Percentiles rank a stretch among this genome's conserved stretches.
Conservation (phyloP, 1,140 invertebrate genomes). For the Drosophila nigromelanica region DNA sequence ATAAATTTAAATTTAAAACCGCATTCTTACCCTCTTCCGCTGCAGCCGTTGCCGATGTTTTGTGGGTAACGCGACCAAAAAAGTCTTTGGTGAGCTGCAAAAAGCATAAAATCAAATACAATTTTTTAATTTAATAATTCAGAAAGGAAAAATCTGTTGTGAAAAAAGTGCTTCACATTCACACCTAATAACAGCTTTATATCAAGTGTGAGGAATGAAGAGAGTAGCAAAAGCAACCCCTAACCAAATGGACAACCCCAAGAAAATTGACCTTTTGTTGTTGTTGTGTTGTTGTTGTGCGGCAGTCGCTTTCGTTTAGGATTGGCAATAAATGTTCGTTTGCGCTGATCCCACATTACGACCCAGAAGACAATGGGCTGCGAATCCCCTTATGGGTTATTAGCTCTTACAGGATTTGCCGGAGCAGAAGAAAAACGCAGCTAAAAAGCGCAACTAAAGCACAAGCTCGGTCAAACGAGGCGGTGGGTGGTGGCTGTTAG, state of each 20-base stretch:
- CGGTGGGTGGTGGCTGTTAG: not conserved
- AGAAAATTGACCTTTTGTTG: slow-evolving; percentile 13
- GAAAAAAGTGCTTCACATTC: slow-evolving; percentile 1
- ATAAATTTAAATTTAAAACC: not conserved
- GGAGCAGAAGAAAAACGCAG: not conserved
- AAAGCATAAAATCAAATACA: slow-evolving; percentile 4
- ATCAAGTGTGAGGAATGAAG: slow-evolving; percentile 11
- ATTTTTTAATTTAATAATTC: slow-evolving; percentile 9
- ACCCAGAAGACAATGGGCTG: slow-evolving; percentile 57
- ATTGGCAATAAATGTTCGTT: slow-evolving; percentile 77
- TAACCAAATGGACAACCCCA: slow-evolving; percentile 7
- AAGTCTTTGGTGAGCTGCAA: slow-evolving; percentile 86
- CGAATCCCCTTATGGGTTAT: slow-evolving; percentile 83
- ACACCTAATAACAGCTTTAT: slow-evolving; percentile 25
- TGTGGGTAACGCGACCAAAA: slow-evolving; percentile 87
- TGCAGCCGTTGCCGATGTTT: slow-evolving; percentile 60
- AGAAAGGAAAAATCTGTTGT: not conserved
- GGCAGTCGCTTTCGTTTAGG: slow-evolving; percentile 63
- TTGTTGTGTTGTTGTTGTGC: slow-evolving; percentile 8
- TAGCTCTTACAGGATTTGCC: slow-evolving; percentile 68
- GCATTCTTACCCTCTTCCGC: slow-evolving; percentile 67
- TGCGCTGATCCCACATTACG: slow-evolving; percentile 74
- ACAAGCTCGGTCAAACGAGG: not conserved
- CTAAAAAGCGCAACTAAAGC: not conserved
- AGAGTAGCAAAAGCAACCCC: slow-evolving; percentile 29